Evolutionary conservation across 2,888 invertebrate species (phyloP).

Genomic region (Caenorhabditis sp.): DNA sequence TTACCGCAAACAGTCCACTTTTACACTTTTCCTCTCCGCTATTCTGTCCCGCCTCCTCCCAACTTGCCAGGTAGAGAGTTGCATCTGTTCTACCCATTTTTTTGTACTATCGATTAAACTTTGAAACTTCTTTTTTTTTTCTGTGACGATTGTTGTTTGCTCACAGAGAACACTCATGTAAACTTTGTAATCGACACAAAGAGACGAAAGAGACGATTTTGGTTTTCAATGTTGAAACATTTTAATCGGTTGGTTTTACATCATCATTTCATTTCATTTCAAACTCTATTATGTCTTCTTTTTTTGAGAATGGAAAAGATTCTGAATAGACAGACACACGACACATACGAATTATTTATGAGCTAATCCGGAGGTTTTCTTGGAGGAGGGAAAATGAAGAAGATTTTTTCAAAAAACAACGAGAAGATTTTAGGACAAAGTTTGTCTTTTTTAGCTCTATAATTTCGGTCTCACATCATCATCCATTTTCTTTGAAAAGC

Average conservation of each 20-base stretch:
- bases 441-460: too few species aligned
- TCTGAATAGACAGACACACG: not conserved
- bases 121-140: not conserved
- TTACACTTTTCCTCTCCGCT: not conserved
- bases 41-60: not conserved
- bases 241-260: not conserved
- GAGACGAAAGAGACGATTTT: too few species aligned
- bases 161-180: conserved; percentile 9
- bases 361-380: not conserved
- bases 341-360: conserved; percentile 3
- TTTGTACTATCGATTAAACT: not conserved
- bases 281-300: not conserved
- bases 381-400: not conserved
- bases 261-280: not conserved
- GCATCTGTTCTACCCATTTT: not conserved
- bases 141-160: conserved; percentile 8
- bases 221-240: not conserved
- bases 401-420: not conserved
- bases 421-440: not conserved
- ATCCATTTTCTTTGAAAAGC: not conserved
- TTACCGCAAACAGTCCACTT: not conserved
- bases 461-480: too few species aligned
- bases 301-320: not conserved
- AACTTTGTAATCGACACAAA: conserved; percentile 1
- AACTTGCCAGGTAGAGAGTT: not conserved